Percentiles rank a stretch among this genome's conserved stretches.
Conservation (phyloP, 2,113 vertebrate species). For the Micromys minutus region DNA sequence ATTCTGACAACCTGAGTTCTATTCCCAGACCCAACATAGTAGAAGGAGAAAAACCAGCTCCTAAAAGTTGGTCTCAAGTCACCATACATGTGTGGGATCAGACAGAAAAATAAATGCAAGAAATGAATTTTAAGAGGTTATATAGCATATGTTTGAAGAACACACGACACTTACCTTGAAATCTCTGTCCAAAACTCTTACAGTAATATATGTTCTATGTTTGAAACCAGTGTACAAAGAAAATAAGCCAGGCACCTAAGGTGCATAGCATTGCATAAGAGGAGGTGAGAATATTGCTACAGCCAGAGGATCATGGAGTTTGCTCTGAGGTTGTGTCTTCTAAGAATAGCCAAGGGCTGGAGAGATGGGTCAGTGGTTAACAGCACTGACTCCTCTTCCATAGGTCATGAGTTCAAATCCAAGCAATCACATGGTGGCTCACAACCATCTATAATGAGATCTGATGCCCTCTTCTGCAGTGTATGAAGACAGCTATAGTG, state of each 20-base stretch:
- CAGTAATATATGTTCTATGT: conserved; percentile 66
- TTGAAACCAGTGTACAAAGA: conserved; percentile 51
- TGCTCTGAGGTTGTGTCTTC: background rate
- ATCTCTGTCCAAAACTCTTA: background rate
- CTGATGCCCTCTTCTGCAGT: no score
- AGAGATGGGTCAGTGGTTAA: no score
- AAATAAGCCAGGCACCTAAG: conserved; percentile 65
- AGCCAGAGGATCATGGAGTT: background rate
- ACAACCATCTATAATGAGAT: no score
- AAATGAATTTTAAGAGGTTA: background rate
- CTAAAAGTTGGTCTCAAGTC: background rate
- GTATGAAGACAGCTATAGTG: no score
- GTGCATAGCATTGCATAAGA: background rate
- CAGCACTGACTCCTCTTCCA: no score
- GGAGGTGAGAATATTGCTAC: background rate
- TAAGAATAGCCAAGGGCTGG: no score
- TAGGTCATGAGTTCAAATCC: no score
- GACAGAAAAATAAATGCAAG: background rate
- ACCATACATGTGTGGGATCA: background rate
- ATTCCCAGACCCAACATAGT: background rate
- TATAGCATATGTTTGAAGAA: background rate
- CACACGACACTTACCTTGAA: background rate
- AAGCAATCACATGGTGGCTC: no score
- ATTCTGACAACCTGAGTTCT: background rate
- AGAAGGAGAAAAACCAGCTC: background rate